Conservation (phyloP, 2,888 invertebrate genomes). For the Malachius bipustulatus region DNA sequence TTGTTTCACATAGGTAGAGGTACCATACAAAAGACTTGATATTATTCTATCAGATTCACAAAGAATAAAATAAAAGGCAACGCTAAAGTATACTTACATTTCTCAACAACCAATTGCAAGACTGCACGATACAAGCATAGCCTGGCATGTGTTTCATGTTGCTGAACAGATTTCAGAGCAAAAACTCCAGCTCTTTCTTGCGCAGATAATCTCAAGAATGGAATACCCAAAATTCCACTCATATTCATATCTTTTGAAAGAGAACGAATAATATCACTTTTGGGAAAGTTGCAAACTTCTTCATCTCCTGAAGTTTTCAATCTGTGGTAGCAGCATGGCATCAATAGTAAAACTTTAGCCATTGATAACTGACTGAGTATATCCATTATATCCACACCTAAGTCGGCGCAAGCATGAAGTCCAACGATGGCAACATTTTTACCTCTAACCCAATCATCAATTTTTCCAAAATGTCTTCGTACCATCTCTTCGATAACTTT, state of each 20-base stretch:
- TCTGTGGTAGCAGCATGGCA: conserved; percentile 76
- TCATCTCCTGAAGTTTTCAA: conserved; percentile 38
- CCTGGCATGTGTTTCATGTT: conserved; percentile 42
- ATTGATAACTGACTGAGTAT: conserved; percentile 48
- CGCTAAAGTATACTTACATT: conserved; percentile 48
- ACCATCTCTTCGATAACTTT: conserved; percentile 29
- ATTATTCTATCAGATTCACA: too few relatives aligned
- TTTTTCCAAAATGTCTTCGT: too few relatives aligned
- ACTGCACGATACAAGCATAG: conserved; percentile 50
- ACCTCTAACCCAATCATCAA: too few relatives aligned
- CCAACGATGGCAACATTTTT: too few relatives aligned
- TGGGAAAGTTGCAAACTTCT: conserved; percentile 47
- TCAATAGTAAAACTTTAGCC: conserved; percentile 48
- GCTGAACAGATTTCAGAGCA: conserved; percentile 36
- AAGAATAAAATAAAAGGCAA: too few relatives aligned
- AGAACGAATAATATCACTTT: conserved; percentile 42
- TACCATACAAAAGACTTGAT: too few relatives aligned
- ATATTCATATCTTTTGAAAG: conserved; percentile 33
- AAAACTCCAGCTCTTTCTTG: conserved; percentile 51
- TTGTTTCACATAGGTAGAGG: too few relatives aligned
- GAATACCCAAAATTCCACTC: conserved; percentile 42
- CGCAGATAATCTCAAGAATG: conserved; percentile 61
- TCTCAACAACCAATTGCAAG: conserved; percentile 46
- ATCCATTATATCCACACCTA: conserved; percentile 54
- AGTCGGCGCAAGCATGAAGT: conserved; percentile 68